Conservation (phyloP, 2,888 invertebrate species). For the Drosophila algonquin region DNA sequence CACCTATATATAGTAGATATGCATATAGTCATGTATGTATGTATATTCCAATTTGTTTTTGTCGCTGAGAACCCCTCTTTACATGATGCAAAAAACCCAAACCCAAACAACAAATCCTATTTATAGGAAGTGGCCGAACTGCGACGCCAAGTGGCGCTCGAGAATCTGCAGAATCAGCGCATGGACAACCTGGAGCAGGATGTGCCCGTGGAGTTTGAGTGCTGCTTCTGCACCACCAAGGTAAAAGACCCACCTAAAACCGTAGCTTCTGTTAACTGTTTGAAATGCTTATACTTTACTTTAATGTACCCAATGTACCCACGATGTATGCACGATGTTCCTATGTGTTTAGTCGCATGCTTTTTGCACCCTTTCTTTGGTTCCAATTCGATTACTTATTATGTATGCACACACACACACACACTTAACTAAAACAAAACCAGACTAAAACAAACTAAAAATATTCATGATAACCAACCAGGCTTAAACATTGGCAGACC, state of each 20-base stretch:
- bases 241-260: constrained; percentile 84
- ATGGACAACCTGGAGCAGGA: constrained; percentile 91
- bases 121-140: constrained; percentile 85
- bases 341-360: too few species aligned
- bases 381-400: too few species aligned
- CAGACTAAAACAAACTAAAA: too few species aligned
- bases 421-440: too few species aligned
- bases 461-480: too few species aligned
- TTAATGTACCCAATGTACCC: too few species aligned
- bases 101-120: constrained; percentile 50
- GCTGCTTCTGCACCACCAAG: constrained; percentile 98
- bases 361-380: too few species aligned
- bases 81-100: constrained; percentile 63
- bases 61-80: constrained; percentile 44
- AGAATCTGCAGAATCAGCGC: constrained; percentile 83
- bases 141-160: constrained; percentile 84
- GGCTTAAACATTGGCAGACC: too few species aligned
- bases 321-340: too few species aligned
- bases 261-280: too few species aligned
- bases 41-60: constrained; percentile 36
- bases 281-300: too few species aligned
- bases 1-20: not conserved
- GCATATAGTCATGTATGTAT: not conserved
- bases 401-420: too few species aligned
- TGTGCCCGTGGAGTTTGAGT: constrained; percentile 97